Base-by-base conservation (phyloP, 2,113 vertebrate species). In the Perca fluviatilis region DNA sequence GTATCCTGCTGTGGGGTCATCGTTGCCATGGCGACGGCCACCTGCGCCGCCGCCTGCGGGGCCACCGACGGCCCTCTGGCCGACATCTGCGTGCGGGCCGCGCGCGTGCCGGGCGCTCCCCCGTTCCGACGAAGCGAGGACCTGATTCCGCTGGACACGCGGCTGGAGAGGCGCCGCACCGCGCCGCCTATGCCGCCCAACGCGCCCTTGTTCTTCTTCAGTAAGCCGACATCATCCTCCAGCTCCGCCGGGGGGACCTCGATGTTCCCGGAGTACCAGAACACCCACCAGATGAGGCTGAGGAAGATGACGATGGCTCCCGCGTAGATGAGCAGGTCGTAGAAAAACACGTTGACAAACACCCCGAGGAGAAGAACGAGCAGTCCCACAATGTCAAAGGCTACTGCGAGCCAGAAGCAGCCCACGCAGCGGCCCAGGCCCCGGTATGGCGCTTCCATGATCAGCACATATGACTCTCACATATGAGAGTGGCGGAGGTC, bases 191-290 rank as follows among this genome's bases (percentile, higher is more conserved):
- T 49, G n/a, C 90, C 85, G 1, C 63, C 6, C 30, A 83, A 1
- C 0, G n/a, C 23, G 21, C 86, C 16, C 57, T 46, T 73, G 5
- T 81, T 75, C 87, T 88, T 94, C 80, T 89, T 91, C 15, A 72
- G 51, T 40, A 92, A 33, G 1, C 93, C 95, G 15, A 96, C 94
- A 72, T 95, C 95, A 56, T 94, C 95, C 50, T 91, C 77, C 84
- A 96, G 70, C 86, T 97, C 96, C 1, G 93, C 93, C 0, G 82
- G 90, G 0, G 95, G 95, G 61, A 97, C 95, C 69, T 98, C 97
- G 82, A 98, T 94, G 94, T 99, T 99, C 66, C 97, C 97, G 0
- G 95, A 96, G 95, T 96, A 98, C 98, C 98, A 99, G 93, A 97
- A 97, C 58, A 98, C 93, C 98, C 98, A 99, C 97, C 97, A 98